A percentile compares a stretch with the other conserved stretches of the same genome.
Conservation (phyloP, 2,113 vertebrate species). For the Eurypyga helias region DNA sequence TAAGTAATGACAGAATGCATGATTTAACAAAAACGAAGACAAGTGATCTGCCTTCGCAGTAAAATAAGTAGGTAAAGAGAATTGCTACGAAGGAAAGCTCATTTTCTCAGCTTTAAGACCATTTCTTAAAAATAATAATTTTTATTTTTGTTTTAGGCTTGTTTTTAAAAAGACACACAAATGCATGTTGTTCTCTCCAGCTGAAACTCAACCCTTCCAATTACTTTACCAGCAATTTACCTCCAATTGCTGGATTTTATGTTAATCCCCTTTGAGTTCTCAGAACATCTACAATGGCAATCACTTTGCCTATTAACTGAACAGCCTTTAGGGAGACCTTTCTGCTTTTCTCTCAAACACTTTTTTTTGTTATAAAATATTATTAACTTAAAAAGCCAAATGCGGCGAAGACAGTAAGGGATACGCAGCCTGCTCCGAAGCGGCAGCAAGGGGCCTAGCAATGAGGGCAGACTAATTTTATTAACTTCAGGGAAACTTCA, state of each 20-base stretch:
- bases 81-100: neutral
- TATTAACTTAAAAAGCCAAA: constrained; percentile 64
- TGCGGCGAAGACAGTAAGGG: constrained; percentile 53
- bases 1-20: neutral
- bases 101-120: neutral
- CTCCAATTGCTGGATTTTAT: constrained; percentile 1
- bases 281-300: constrained; percentile 43
- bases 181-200: neutral
- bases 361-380: constrained; percentile 61
- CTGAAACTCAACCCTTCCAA: constrained; percentile 42
- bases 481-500: constrained; percentile 82
- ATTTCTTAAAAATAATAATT: neutral
- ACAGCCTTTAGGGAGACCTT: constrained; percentile 41
- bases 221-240: constrained; percentile 51
- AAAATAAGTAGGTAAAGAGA: neutral
- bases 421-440: constrained; percentile 40
- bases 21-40: neutral
- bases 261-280: constrained; percentile 44
- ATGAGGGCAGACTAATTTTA: constrained; percentile 78
- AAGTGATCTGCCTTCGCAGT: neutral
- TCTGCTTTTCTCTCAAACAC: neutral
- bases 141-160: neutral
- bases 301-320: constrained; percentile 43
- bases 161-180: constrained; percentile 2
- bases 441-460: constrained; percentile 68